phyloP scores from a whole-genome alignment of 2,113 vertebrate genomes.

The Plecotus auritus region DNA sequence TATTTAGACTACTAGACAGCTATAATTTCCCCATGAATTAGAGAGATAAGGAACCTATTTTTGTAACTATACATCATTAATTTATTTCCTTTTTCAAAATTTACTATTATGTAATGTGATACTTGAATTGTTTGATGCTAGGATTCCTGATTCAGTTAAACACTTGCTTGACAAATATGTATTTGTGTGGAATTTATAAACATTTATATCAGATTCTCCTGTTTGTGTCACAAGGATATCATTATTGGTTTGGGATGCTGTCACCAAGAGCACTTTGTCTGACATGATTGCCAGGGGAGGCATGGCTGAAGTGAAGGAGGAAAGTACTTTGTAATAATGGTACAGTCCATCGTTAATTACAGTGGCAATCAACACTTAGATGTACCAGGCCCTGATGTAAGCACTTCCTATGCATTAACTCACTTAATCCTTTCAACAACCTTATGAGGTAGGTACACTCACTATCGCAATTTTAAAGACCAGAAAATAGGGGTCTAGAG shows the following conservation, averaged over 20 bases:
- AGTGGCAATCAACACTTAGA: accelerated
- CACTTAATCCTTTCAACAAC: background rate
- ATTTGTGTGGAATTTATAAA: background rate
- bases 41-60: background rate
- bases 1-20: background rate
- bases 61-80: background rate
- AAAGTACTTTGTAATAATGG: background rate
- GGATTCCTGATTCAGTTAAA: background rate
- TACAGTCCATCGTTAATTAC: background rate
- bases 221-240: background rate
- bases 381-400: background rate
- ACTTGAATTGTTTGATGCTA: background rate
- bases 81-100: background rate
- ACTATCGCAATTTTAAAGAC: background rate
- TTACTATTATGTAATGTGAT: background rate
- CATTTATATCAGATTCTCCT: background rate
- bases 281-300: background rate
- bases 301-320: background rate
- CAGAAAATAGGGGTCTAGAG: background rate
- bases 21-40: background rate
- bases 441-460: background rate
- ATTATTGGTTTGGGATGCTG: background rate
- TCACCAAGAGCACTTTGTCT: background rate
- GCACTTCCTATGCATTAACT: background rate
- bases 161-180: background rate